Base-by-base conservation (phyloP, 2,113 vertebrate species). In the Silurus glanis region DNA sequence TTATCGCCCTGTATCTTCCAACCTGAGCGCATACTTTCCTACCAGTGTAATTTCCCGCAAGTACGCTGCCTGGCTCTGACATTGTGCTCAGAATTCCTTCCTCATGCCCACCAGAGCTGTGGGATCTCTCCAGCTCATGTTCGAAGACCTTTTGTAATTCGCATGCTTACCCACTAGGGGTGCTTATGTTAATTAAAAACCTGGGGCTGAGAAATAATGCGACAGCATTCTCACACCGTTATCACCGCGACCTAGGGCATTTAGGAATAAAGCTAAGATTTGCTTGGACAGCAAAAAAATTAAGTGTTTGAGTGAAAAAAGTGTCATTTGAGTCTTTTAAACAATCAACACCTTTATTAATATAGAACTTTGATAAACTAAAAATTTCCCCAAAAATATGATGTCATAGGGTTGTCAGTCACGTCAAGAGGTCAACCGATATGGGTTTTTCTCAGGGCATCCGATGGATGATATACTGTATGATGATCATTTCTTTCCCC, bases 171-270 rank as follows among this genome's bases (percentile, higher is more conserved):
- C 83, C 76, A 76, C 87, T 81, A 49, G 92, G 89, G 90, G 74
- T 89, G 85, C 90, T 78, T 83, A 19, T 79, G 90, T 91, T 94
- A 92, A 94, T 94, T 93, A 94, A 94, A 93, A 91, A 83, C 87
- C 76, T 37, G 37, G 23, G 87, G 87, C 85, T 78, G 69, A 85
- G 91, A 92, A 92, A 89, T 74, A 87, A 89, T 25, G 74, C 58
- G 51, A 58, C 83, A 90, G 85, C 89, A 83, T 93, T 94, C 92
- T 91, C 90, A 90, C 69, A 25, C 88, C 84, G 89, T 80, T 86
- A 84, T 86, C 59, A 80, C 72, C 88, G 89, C 87, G 88, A 90
- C 90, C 84, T 9, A 53, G 74, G 90, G 86, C 82, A 74, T 72
- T 83, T 58, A 76, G 21, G 23, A 88, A 88, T 90, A 90, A 92